Percentiles rank a stretch among this genome's conserved stretches.
These are phyloP conservation scores for Cydia strobilella DNA, from an alignment of 1,140 invertebrate genomes.

Conservation along the genomic window DNA sequence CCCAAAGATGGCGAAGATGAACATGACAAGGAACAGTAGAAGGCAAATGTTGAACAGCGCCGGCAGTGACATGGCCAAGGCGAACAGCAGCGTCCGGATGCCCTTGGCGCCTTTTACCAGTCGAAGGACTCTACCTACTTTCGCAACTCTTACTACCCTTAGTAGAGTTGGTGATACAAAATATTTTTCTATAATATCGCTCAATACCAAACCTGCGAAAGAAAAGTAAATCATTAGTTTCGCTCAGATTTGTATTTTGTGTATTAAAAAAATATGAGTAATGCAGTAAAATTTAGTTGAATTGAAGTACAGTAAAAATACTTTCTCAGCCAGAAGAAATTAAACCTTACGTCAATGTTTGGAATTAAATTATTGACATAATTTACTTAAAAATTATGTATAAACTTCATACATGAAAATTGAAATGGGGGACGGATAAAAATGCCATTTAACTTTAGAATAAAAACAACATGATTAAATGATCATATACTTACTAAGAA, in stretches of 20 bases:
- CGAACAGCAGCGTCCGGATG: conserved; percentile 97
- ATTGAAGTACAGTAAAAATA: too few relatives aligned
- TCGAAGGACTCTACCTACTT: conserved; percentile 97
- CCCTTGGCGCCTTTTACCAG: conserved; percentile 98
- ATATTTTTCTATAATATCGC: conserved; percentile 98
- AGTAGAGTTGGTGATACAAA: conserved; percentile 98
- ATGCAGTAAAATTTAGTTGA: too few relatives aligned
- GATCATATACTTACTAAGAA: conserved; percentile 89
- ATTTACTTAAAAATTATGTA: too few relatives aligned
- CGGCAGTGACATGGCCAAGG: conserved; percentile 98
- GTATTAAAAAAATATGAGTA: too few relatives aligned
- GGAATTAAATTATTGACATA: too few relatives aligned
- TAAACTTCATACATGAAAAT: too few relatives aligned
- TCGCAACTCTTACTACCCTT: conserved; percentile 97
- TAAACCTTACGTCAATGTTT: too few relatives aligned
- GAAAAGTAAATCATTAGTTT: conserved; percentile 39
- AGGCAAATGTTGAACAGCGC: conserved; percentile 99
- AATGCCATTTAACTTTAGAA: neutral
- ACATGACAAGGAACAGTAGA: conserved; percentile 98
- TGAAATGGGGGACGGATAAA: too few relatives aligned
- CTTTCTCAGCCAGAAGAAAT: too few relatives aligned
- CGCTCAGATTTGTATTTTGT: neutral
- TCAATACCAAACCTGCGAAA: conserved; percentile 93
- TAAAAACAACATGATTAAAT: conserved; percentile 4
- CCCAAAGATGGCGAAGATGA: conserved; percentile 99